Percentiles rank a stretch among this genome's conserved stretches.
Evolutionary conservation across 2,113 vertebrate species (phyloP).

Genomic region (Mus spicilegus): DNA sequence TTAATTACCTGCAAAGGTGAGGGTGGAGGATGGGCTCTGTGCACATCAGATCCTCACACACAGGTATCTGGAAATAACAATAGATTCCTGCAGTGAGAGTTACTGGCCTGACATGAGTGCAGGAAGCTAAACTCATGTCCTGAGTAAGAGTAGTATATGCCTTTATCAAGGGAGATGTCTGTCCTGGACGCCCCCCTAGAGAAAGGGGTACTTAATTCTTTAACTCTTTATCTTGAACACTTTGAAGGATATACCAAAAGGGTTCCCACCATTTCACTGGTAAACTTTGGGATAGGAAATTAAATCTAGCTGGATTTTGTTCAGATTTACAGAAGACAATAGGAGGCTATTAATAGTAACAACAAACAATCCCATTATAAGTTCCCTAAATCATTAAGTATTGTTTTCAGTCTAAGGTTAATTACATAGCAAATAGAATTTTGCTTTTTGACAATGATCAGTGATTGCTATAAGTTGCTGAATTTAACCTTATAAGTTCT

Average conservation of each 20-base stretch:
- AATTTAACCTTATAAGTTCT: conserved; percentile 27
- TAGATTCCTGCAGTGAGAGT: background rate
- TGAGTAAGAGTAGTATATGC: background rate
- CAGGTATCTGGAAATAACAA: background rate
- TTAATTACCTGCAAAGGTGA: too few species aligned
- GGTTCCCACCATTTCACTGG: background rate
- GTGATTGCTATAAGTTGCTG: conserved; percentile 32
- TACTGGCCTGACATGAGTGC: background rate
- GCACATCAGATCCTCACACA: background rate
- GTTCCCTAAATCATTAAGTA: background rate
- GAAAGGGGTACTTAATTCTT: background rate
- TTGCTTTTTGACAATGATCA: conserved; percentile 26
- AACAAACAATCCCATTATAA: conserved; percentile 25
- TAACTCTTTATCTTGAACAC: background rate
- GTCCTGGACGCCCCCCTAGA: too few species aligned
- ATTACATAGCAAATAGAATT: conserved; percentile 56
- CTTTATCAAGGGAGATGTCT: background rate
- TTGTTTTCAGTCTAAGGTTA: conserved; percentile 1
- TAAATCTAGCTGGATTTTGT: conserved; percentile 6
- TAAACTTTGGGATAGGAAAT: background rate
- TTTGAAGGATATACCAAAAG: background rate
- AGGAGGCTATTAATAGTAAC: background rate
- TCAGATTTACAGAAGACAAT: background rate
- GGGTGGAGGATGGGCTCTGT: background rate
- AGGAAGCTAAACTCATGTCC: background rate